A percentile compares a stretch with the other conserved stretches of the same genome.
Conservation (phyloP, 2,888 invertebrate species). For the Alloplasta piceator region DNA sequence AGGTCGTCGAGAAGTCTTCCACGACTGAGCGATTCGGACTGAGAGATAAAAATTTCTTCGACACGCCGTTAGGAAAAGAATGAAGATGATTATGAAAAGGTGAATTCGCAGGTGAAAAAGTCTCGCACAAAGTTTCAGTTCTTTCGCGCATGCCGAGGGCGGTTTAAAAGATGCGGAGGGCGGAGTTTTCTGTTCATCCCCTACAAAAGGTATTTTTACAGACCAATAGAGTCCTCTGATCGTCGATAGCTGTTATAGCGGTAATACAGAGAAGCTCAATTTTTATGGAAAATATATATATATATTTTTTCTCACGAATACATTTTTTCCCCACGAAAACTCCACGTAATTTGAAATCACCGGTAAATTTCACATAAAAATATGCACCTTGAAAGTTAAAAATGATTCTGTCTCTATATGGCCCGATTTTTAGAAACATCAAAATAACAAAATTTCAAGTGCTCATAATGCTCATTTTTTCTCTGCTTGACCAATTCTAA, state of each 20-base stretch:
- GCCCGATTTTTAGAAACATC: too few relatives aligned
- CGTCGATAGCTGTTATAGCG: neutral
- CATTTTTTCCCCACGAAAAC: too few relatives aligned
- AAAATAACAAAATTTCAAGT: too few relatives aligned
- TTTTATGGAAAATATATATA: neutral
- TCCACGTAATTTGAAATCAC: too few relatives aligned
- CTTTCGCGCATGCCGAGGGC: conserved; percentile 74
- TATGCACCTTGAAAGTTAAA: too few relatives aligned
- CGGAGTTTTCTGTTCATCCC: conserved; percentile 72
- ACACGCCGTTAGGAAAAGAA: conserved; percentile 21
- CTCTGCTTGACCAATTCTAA: too few relatives aligned
- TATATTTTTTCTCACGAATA: too few relatives aligned
- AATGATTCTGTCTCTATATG: too few relatives aligned
- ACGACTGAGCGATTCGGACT: conserved; percentile 21
- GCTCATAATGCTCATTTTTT: too few relatives aligned
- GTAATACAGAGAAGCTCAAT: neutral
- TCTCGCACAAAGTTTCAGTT: conserved; percentile 46
- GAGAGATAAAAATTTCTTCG: conserved; percentile 24
- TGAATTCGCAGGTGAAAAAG: conserved; percentile 69
- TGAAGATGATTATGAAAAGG: conserved; percentile 62
- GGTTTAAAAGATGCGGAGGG: conserved; percentile 69
- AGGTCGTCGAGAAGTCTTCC: neutral
- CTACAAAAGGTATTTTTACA: conserved; percentile 51
- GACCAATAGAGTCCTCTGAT: conserved; percentile 49
- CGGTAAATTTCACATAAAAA: too few relatives aligned